Evolutionary conservation across 2,888 invertebrate genomes (phyloP), one percentile per base, ranked within the genome.

Genomic region (Polydesmus complanatus): DNA sequence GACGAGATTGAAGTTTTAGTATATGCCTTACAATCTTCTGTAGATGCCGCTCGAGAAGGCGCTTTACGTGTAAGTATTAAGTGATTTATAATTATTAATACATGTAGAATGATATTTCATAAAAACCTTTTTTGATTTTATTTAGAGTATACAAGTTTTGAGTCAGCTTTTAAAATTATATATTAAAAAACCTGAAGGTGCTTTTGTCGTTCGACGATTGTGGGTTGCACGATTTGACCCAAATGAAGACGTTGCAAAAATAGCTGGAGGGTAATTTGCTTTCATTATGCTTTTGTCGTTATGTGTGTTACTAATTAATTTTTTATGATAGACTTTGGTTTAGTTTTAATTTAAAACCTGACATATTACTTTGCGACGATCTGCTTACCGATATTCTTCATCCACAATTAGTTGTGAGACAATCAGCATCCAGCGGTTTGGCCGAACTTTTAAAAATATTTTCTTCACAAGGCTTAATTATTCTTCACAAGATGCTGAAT

Each of bases 201-300:
- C 84, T 58, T 74, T 78, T 51, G 77, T 90, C 53, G 81, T 81
- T 47, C 83, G 84, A 67, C 78, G 91, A 58, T 78, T 94, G 53
- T 90, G 89, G 83, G 80, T 94, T 58, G 86, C 90, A 0, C 84
- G 81, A 64, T 88, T 84, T 73, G 95, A 95, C 75, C 77, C 82
- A 0, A 80, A 80, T 5, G 83, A 83, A 50, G 85, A 88, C 62
- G 90, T 90, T 69, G 79, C 78, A 79, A 80, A 67, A 68, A 71
- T 72, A 0, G 72, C 73, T 14, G 67, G 68, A 56, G 67, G 64
- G 73, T 73, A 61, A 59, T 37, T 18, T 23, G 21, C 22, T 25
- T 3, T 5, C 11, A 8, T 21, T 21, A 3, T 8, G 11, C 22
- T 22, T 22, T 8, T 11, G 54, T 11, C n/a, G 54, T 11, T 11